Evolutionary conservation across 2,113 vertebrate species (phyloP), one percentile per base, ranked within the genome.

Genomic region (Pseudorectes ferrugineus): DNA sequence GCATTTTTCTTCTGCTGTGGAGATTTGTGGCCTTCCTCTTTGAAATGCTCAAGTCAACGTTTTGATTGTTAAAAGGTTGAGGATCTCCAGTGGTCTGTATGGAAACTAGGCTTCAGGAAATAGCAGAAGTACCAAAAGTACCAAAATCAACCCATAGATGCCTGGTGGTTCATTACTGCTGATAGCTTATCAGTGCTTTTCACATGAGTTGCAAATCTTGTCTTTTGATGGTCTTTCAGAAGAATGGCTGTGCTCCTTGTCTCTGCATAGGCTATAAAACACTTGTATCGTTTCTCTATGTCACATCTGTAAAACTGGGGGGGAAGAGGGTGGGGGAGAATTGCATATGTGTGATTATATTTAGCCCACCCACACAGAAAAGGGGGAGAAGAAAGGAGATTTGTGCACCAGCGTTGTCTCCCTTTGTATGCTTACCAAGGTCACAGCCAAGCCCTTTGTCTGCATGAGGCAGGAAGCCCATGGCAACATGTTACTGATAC

Each of bases 211-310:
- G 59, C 35, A 62, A 42, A 63, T 78, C 29, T 35, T 35, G 11
- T 58, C 38, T 71, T 45, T 42, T 49, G 46, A 28, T 92, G 65
- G 25, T 72, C 7, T 45, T 74, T 59, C 16, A 35, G 42, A n/a
- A 67, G 25, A 66, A 36, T 33, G 51, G 35, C 25, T 33, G 29
- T 42, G 33, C 24, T 74, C 7, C 28, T 54, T 25, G 12, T 75
- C 55, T 54, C 22, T 76, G 14, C 20, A 12, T 19, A 38, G 29
- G n/a, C 59, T 57, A 17, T 31, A 22, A 15, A 88, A 59, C 57
- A 35, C 23, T 63, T 43, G 14, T 21, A 7, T 86, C 0, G 0
- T 73, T 85, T 92, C 24, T 73, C 10, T 21, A 5, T 25, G n/a
- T 89, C 67, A n/a, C 31, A 18, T 11, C 33, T 63, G 16, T 58